These are phyloP conservation scores for Drosophila borealis DNA, from an alignment of 2,888 invertebrate genomes.

Conservation along the genomic window DNA sequence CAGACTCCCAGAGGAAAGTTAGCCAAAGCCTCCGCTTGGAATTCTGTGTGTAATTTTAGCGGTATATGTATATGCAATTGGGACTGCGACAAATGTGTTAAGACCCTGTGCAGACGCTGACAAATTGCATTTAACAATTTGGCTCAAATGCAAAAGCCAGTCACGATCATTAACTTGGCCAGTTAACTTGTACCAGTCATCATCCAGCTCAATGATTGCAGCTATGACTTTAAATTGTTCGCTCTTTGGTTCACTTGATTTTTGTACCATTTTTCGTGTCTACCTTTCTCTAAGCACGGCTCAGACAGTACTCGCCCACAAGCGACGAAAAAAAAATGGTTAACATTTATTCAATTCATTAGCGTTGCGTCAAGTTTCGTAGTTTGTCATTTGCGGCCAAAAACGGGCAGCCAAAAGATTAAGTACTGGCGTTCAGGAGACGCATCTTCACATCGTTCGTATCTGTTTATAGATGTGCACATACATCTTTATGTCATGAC, in stretches of 20 bases:
- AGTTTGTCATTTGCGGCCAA: conserved; percentile 2
- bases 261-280: not conserved
- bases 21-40: conserved; percentile 4
- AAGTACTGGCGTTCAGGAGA: conserved; percentile 1
- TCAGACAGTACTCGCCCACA: not conserved
- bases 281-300: conserved; percentile 32
- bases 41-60: conserved; percentile 14
- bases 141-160: conserved; percentile 8
- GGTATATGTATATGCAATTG: conserved; percentile 6
- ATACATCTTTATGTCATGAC: conserved; percentile 69
- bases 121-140: conserved; percentile 11
- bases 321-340: not conserved
- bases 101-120: not conserved
- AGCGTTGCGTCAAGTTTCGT: conserved; percentile 38
- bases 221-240: conserved; percentile 1
- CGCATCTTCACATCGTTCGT: conserved; percentile 29
- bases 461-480: conserved; percentile 38
- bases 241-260: not conserved
- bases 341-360: conserved; percentile 51
- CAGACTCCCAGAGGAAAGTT: conserved; percentile 51
- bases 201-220: conserved; percentile 1
- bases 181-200: not conserved
- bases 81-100: conserved; percentile 13
- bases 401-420: conserved; percentile 6
- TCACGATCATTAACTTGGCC: conserved; percentile 23